These are phyloP conservation scores for Ormyrus nitidulus DNA, from an alignment of 2,888 invertebrate genomes.

Conservation along the genomic window DNA sequence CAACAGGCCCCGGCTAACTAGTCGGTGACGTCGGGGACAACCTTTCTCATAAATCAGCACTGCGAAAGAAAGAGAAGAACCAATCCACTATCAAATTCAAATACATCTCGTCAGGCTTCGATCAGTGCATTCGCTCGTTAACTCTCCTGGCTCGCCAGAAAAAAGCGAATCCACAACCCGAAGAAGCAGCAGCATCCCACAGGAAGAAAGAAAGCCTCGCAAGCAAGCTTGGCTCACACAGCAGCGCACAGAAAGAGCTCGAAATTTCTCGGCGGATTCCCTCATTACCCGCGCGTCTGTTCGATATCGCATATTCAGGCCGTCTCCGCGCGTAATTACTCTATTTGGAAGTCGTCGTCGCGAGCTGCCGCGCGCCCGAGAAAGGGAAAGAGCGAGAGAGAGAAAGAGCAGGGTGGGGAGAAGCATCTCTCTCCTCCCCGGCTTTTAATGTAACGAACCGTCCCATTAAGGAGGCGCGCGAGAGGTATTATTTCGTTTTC, in stretches of 20 bases:
- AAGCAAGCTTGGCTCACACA: background rate
- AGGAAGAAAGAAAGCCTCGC: background rate
- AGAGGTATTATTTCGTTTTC: slow-evolving; percentile 53
- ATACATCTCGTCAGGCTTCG: too few species aligned
- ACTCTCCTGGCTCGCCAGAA: background rate
- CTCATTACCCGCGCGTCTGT: background rate
- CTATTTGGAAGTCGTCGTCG: slow-evolving; percentile 56
- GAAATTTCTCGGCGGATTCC: slow-evolving; percentile 17
- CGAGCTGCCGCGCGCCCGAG: background rate
- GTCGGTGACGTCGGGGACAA: too few species aligned
- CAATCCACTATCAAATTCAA: background rate
- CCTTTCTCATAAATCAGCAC: too few species aligned
- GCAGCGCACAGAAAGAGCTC: slow-evolving; percentile 3
- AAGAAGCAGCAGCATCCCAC: background rate
- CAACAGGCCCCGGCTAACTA: too few species aligned
- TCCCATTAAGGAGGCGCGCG: slow-evolving; percentile 48
- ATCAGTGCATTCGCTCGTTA: slow-evolving; percentile 18
- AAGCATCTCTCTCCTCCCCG: slow-evolving; percentile 1
- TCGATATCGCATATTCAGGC: slow-evolving; percentile 47
- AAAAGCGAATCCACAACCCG: background rate
- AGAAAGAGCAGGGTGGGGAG: too few species aligned
- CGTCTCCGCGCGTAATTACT: slow-evolving; percentile 51
- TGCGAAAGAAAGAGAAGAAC: too few species aligned
- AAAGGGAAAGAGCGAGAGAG: too few species aligned
- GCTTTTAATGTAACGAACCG: slow-evolving; percentile 55